These are phyloP conservation scores for Macaca mulatta DNA, from an alignment of 2,113 vertebrate species.

Conservation along the genomic window DNA sequence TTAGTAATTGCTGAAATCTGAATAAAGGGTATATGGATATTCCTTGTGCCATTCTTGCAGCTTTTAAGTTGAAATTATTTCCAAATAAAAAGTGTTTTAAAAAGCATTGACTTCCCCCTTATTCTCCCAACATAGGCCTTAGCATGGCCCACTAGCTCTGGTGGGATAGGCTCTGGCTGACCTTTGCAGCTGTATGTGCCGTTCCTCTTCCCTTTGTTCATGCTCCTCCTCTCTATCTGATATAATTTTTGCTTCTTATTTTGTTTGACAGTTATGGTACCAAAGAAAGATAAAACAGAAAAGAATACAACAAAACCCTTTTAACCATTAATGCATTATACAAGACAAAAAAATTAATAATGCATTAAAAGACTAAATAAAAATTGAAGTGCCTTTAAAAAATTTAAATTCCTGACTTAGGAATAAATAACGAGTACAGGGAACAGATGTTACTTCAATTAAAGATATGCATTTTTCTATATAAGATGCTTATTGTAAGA, in stretches of 20 bases:
- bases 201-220: rapidly evolving
- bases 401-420: slow-evolving; percentile 13
- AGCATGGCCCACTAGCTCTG: too few species aligned
- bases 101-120: too few species aligned
- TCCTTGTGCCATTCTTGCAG: neutral
- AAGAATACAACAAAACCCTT: neutral
- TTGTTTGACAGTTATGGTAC: neutral
- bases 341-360: slow-evolving; percentile 37
- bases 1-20: neutral
- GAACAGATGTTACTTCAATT: neutral
- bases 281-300: slow-evolving; percentile 26
- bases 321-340: neutral
- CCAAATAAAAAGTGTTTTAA: neutral
- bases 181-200: neutral
- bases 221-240: neutral
- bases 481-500: neutral
- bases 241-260: neutral
- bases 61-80: neutral
- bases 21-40: neutral
- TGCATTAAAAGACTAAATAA: slow-evolving; percentile 39
- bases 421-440: slow-evolving; percentile 10
- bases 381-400: slow-evolving; percentile 28
- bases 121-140: neutral
- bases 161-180: neutral
- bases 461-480: neutral